A percentile compares a stretch with the other conserved stretches of the same genome.
These are phyloP conservation scores for Oreotragus oreotragus DNA, from an alignment of 2,113 vertebrate genomes.

Conservation along the genomic window DNA sequence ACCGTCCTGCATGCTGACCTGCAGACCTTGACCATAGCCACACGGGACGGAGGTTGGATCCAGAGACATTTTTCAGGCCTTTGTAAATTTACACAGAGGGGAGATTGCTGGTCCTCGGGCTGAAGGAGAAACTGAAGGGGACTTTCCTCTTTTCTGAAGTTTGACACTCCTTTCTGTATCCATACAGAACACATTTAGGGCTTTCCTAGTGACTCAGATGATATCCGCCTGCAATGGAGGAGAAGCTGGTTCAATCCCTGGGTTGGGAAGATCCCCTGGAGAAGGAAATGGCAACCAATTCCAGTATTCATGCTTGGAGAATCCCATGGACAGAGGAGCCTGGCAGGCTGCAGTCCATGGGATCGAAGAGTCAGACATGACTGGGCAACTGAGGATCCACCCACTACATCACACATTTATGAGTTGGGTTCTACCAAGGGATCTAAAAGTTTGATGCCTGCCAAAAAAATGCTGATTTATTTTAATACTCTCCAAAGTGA, in stretches of 20 bases:
- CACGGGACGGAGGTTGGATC: background rate
- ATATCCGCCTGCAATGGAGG: background rate
- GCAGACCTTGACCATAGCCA: background rate
- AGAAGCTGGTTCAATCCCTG: background rate
- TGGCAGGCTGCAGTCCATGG: background rate
- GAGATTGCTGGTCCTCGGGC: background rate
- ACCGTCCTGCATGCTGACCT: rapidly evolving
- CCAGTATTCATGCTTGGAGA: background rate
- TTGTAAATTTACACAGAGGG: background rate
- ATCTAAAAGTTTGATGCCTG: background rate
- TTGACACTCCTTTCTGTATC: background rate
- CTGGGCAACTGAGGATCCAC: background rate
- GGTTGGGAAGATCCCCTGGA: background rate
- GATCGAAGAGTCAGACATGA: background rate
- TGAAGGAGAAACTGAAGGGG: background rate
- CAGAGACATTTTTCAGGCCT: background rate
- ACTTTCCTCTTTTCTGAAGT: background rate
- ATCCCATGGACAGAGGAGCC: background rate
- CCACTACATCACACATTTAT: background rate
- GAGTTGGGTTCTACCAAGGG: background rate
- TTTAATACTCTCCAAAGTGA: background rate
- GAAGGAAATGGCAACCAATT: background rate
- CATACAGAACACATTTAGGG: background rate
- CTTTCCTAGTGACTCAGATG: background rate
- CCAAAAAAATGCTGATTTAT: background rate